Conservation (phyloP, 2,888 invertebrate species). For the Deilephila porcellus region DNA sequence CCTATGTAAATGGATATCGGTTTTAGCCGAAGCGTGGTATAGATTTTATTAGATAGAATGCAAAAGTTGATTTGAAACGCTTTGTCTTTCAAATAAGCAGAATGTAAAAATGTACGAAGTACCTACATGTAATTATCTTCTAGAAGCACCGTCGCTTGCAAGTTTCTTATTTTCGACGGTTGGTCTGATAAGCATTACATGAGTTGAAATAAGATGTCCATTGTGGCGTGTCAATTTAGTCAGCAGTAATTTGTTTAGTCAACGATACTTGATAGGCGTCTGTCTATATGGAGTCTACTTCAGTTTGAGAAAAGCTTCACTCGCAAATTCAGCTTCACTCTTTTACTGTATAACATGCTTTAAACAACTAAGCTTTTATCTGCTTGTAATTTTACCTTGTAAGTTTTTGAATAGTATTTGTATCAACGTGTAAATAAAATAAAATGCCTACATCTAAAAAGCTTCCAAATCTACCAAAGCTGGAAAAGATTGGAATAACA, state of each 20-base stretch:
- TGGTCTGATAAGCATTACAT: background rate
- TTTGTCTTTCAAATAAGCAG: conserved; percentile 11
- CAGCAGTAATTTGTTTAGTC: background rate
- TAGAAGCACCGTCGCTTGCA: background rate
- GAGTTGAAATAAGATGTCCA: background rate
- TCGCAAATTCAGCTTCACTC: background rate
- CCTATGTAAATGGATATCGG: conserved; percentile 74
- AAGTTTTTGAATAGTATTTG: background rate
- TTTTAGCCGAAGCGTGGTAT: conserved; percentile 71
- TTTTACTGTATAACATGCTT: conserved; percentile 8
- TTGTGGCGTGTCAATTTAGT: background rate
- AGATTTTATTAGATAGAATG: background rate
- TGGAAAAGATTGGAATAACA: conserved; percentile 24
- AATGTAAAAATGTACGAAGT: conserved; percentile 6
- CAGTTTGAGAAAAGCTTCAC: background rate
- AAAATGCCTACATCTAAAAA: background rate
- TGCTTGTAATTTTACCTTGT: background rate
- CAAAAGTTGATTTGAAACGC: conserved; percentile 1
- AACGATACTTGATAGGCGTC: background rate
- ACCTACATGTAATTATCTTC: background rate
- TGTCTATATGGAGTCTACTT: conserved; percentile 8
- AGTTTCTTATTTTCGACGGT: background rate
- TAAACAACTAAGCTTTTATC: background rate
- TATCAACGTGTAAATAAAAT: background rate
- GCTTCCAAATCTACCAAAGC: conserved; percentile 19